These are phyloP conservation scores for Lichenostomus cassidix DNA, from an alignment of 2,113 vertebrate species.

Conservation along the genomic window DNA sequence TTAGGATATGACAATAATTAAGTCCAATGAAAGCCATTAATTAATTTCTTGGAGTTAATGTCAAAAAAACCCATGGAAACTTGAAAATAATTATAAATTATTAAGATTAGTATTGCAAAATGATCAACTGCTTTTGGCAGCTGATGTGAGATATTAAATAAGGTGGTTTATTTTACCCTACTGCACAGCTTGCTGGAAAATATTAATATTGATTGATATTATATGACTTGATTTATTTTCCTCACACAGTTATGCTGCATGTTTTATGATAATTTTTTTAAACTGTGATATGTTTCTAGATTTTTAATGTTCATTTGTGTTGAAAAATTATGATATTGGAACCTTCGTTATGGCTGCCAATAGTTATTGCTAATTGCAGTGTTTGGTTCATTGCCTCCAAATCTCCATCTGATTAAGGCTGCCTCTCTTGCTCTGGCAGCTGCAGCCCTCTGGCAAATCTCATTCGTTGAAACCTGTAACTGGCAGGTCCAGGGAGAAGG, in stretches of 20 bases:
- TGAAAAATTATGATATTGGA: background rate
- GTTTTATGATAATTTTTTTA: background rate
- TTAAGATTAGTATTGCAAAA: background rate
- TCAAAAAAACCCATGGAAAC: background rate
- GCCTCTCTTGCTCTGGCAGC: background rate
- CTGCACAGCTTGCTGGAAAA: background rate
- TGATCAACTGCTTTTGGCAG: background rate
- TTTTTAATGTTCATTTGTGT: background rate
- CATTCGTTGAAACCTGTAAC: background rate
- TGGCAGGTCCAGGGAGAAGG: background rate
- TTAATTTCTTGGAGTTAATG: background rate
- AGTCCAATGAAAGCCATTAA: background rate
- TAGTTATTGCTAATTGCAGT: background rate
- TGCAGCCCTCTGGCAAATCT: background rate
- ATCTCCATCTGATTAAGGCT: background rate
- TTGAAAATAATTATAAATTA: background rate
- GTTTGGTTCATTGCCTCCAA: background rate
- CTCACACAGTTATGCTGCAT: background rate
- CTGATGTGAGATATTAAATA: background rate
- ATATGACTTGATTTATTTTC: background rate
- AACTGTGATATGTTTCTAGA: background rate
- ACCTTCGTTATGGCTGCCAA: background rate
- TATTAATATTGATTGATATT: background rate
- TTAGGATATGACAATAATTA: background rate
- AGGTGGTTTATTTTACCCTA: background rate